Conservation (phyloP, 2,888 invertebrate species). For the Automeris io region DNA sequence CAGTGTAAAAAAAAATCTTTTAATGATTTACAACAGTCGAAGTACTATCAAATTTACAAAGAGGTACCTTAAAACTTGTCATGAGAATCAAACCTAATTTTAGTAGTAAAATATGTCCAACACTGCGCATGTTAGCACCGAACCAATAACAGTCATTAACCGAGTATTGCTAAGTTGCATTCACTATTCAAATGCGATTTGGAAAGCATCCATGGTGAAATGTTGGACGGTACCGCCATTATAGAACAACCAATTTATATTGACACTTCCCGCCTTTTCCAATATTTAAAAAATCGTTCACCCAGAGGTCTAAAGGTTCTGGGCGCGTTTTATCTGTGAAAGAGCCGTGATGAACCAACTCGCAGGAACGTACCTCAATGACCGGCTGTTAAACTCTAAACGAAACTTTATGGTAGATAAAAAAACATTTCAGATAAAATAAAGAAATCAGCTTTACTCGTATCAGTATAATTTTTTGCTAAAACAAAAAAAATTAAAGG, state of each 20-base stretch:
- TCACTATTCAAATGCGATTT: slow-evolving; percentile 65
- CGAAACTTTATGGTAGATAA: slow-evolving; percentile 40
- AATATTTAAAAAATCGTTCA: slow-evolving; percentile 21
- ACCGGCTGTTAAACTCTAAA: slow-evolving; percentile 56
- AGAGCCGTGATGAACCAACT: slow-evolving; percentile 59
- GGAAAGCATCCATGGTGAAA: slow-evolving; percentile 55
- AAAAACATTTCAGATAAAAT: slow-evolving; percentile 45
- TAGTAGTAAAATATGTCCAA: too few relatives aligned
- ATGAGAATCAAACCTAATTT: too few relatives aligned
- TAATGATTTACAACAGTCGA: too few relatives aligned
- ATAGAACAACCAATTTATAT: slow-evolving; percentile 32
- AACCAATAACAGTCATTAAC: slow-evolving; percentile 48
- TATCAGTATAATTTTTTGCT: slow-evolving; percentile 23
- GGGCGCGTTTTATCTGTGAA: slow-evolving; percentile 48
- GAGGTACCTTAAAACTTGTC: too few relatives aligned
- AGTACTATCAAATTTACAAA: too few relatives aligned
- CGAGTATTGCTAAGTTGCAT: slow-evolving; percentile 48
- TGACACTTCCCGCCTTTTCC: slow-evolving; percentile 29
- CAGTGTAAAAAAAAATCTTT: too few relatives aligned
- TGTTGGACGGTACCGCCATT: slow-evolving; percentile 43
- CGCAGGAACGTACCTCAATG: slow-evolving; percentile 56
- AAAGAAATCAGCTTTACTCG: slow-evolving; percentile 21
- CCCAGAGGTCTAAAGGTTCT: slow-evolving; percentile 31
- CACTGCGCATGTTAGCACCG: neutral
- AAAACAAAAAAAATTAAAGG: slow-evolving; percentile 21